Evolutionary conservation across 2,113 vertebrate species (phyloP).

Genomic region (Coptodon bakossiorum): DNA sequence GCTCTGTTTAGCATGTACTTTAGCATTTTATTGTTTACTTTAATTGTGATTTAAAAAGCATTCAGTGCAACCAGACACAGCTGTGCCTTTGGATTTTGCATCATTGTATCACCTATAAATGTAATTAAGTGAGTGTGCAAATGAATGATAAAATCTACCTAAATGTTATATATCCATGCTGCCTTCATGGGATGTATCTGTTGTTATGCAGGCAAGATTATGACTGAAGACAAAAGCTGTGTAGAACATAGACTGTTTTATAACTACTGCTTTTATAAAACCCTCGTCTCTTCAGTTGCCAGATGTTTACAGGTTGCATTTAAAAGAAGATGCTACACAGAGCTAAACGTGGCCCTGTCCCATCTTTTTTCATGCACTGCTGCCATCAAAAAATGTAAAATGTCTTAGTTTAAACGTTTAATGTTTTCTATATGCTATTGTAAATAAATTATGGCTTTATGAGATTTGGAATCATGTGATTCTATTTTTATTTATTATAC

Average conservation of each 20-base stretch:
- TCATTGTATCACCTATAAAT: neutral
- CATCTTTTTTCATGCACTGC: too few relatives aligned
- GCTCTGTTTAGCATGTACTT: neutral
- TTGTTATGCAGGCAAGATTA: neutral
- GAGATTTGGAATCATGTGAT: too few relatives aligned
- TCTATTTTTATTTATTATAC: too few relatives aligned
- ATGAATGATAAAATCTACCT: neutral
- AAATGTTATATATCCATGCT: neutral
- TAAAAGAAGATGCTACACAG: too few relatives aligned
- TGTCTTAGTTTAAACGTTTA: too few relatives aligned
- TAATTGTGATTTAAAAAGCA: neutral
- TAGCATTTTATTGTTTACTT: neutral
- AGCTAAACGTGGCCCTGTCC: rapidly evolving
- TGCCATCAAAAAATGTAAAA: too few relatives aligned
- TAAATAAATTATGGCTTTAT: too few relatives aligned
- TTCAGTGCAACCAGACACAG: neutral
- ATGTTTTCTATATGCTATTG: too few relatives aligned
- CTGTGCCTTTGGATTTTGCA: neutral
- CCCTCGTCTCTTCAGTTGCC: rapidly evolving
- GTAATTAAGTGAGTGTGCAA: neutral
- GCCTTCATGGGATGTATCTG: neutral
- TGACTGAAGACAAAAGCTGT: neutral
- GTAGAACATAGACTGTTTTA: neutral
- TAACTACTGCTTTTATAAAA: neutral
- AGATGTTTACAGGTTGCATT: too few relatives aligned